These are phyloP conservation scores for Sarcophaga carnaria DNA, from an alignment of 2,888 invertebrate genomes.

Conservation along the genomic window DNA sequence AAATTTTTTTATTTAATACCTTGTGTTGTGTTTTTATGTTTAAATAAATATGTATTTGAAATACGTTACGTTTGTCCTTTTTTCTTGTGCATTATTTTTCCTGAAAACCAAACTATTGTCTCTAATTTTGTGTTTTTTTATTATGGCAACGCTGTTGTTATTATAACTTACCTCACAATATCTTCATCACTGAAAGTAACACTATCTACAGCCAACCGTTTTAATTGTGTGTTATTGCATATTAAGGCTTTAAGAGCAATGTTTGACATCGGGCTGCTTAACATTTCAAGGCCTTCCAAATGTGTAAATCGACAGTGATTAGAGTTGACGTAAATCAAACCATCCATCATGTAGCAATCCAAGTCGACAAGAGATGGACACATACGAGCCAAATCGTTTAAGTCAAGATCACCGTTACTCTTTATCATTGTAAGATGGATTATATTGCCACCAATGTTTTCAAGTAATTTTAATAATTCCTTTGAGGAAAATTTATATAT, in stretches of 20 bases:
- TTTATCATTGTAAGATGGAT: slow-evolving; percentile 84
- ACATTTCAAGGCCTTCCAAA: slow-evolving; percentile 86
- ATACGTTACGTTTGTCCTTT: too few species aligned
- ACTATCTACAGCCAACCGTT: slow-evolving; percentile 86
- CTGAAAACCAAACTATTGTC: too few species aligned
- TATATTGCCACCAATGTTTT: slow-evolving; percentile 83
- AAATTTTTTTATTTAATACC: too few species aligned
- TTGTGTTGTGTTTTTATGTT: too few species aligned
- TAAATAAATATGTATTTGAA: too few species aligned
- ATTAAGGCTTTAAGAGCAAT: slow-evolving; percentile 84
- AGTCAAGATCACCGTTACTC: slow-evolving; percentile 84
- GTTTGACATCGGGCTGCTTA: slow-evolving; percentile 85
- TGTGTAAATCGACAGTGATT: slow-evolving; percentile 84
- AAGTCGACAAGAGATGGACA: slow-evolving; percentile 85
- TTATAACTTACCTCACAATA: slow-evolving; percentile 83
- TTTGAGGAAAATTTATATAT: slow-evolving; percentile 85
- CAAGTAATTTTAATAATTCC: slow-evolving; percentile 84
- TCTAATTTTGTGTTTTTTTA: too few species aligned
- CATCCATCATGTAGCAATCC: slow-evolving; percentile 87
- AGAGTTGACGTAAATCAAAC: slow-evolving; percentile 83
- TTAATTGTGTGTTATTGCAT: slow-evolving; percentile 84
- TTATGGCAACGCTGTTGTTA: not conserved
- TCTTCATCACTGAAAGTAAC: slow-evolving; percentile 87
- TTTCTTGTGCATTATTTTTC: too few species aligned
- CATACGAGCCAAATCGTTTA: slow-evolving; percentile 84